A percentile compares a stretch with the other conserved stretches of the same genome.
These are phyloP conservation scores for Gymnobelideus leadbeateri DNA, from an alignment of 2,113 vertebrate genomes.

Conservation along the genomic window DNA sequence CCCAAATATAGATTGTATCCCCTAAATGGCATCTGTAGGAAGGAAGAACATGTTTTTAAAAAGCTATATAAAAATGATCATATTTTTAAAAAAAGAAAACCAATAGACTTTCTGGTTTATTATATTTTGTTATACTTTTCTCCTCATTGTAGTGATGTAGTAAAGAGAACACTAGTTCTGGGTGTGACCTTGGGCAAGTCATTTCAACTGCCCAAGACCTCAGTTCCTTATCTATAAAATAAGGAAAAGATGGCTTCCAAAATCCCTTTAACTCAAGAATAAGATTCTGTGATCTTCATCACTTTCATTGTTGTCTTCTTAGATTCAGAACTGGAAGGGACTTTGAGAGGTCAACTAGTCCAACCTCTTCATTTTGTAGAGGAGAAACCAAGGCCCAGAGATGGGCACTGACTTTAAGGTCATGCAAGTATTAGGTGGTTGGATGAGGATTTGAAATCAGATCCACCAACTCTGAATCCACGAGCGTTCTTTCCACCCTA, in stretches of 20 bases:
- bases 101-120: neutral
- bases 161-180: neutral
- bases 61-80: neutral
- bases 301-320: neutral
- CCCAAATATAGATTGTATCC: neutral
- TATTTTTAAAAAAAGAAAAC: too few species aligned
- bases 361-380: neutral
- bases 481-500: neutral
- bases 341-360: neutral
- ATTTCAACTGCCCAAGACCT: neutral
- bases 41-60: neutral
- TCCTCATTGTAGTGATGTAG: neutral
- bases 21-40: neutral
- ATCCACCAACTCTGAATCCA: neutral
- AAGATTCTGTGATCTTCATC: neutral
- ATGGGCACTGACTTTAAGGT: neutral
- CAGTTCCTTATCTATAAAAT: neutral
- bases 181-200: neutral
- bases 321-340: neutral
- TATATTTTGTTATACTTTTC: neutral
- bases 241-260: neutral
- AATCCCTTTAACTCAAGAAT: neutral
- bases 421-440: neutral
- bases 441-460: neutral
- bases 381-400: neutral